Conservation (phyloP, 1,140 invertebrate species). For the Macrotrachela quadricornifera region DNA sequence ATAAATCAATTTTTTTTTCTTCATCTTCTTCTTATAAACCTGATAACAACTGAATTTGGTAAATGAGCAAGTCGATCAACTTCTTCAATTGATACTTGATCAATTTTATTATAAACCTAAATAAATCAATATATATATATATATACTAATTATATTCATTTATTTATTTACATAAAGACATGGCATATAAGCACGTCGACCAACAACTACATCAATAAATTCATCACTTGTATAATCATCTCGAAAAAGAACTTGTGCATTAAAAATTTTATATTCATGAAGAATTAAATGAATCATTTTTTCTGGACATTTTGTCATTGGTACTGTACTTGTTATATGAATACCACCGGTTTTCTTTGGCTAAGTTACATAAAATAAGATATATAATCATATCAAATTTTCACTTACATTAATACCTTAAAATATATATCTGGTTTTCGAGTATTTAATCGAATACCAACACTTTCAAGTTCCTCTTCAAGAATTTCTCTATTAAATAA, state of each 20-base stretch:
- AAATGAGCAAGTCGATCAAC: slow-evolving; percentile 76
- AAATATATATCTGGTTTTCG: slow-evolving; percentile 89
- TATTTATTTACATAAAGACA: slow-evolving; percentile 69
- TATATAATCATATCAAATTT: slow-evolving; percentile 7
- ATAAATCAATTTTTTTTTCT: background rate
- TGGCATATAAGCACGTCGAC: slow-evolving; percentile 84
- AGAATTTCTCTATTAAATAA: slow-evolving; percentile 40
- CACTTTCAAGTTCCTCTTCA: slow-evolving; percentile 78
- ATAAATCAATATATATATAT: background rate
- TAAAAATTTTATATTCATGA: slow-evolving; percentile 98
- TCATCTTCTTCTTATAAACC: slow-evolving; percentile 36
- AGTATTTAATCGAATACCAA: slow-evolving; percentile 83
- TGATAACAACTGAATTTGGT: slow-evolving; percentile 76
- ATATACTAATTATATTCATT: background rate
- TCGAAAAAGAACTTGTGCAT: slow-evolving; percentile 78
- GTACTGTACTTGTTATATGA: slow-evolving; percentile 88
- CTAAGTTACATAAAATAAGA: too few relatives aligned
- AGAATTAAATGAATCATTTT: slow-evolving; percentile 94
- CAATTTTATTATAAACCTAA: slow-evolving; percentile 89
- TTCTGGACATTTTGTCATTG: slow-evolving; percentile 76
- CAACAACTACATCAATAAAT: slow-evolving; percentile 93
- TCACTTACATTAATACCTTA: slow-evolving; percentile 42
- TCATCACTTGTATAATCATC: slow-evolving; percentile 89
- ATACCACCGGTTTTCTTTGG: slow-evolving; percentile 89
- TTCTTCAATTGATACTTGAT: slow-evolving; percentile 97